These are phyloP conservation scores for Corbicula japonica DNA, from an alignment of 2,888 invertebrate genomes.

Conservation along the genomic window DNA sequence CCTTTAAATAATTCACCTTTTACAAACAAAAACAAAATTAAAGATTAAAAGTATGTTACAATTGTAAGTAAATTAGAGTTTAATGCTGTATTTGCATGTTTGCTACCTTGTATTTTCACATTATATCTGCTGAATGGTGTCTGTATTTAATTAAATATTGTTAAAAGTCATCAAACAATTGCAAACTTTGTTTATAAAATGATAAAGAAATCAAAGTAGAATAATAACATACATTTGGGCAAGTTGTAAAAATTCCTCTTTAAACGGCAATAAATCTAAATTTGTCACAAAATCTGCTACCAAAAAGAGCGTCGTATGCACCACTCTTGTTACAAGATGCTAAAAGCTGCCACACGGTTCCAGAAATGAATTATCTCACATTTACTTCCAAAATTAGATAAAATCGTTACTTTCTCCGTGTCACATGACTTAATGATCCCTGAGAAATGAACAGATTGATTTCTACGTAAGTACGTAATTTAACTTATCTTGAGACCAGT, in stretches of 20 bases:
- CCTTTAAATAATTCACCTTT: too few species aligned
- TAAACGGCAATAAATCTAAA: conserved; percentile 19
- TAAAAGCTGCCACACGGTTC: conserved; percentile 9
- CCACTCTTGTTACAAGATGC: conserved; percentile 11
- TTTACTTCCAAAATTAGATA: conserved; percentile 39
- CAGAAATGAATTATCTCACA: conserved; percentile 19
- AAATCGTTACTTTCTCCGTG: conserved; percentile 51
- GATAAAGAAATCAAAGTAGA: too few species aligned
- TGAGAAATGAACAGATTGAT: conserved; percentile 56
- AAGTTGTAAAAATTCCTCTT: conserved; percentile 17
- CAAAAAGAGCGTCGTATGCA: conserved; percentile 19
- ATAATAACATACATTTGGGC: conserved; percentile 35
- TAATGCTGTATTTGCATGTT: too few species aligned
- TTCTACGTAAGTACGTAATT: conserved; percentile 7
- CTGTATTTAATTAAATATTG: too few species aligned
- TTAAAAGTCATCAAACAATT: too few species aligned
- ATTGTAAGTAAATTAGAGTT: too few species aligned
- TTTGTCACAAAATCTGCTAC: conserved; percentile 12
- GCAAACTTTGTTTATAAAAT: too few species aligned
- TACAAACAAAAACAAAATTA: too few species aligned
- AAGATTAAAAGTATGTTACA: too few species aligned
- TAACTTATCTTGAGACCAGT: conserved; percentile 35
- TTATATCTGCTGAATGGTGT: too few species aligned
- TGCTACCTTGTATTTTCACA: too few species aligned
- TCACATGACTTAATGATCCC: conserved; percentile 42